Conservation (phyloP, 2,888 invertebrate species). For the Heliconius cydno region DNA sequence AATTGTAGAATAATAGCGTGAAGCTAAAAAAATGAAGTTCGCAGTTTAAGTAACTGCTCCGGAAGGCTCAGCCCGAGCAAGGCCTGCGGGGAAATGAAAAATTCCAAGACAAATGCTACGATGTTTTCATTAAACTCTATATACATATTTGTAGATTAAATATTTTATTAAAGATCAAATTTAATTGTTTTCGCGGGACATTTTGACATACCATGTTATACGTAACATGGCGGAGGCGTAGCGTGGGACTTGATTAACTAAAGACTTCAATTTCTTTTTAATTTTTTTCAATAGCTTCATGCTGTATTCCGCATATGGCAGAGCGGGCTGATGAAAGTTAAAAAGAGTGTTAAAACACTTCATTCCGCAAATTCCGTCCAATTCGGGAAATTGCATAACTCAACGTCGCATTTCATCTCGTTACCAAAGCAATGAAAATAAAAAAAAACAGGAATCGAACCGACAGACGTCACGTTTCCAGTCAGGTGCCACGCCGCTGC, state of each 20-base stretch:
- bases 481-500: no score
- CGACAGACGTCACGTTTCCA: no score
- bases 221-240: neutral
- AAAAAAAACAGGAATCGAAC: no score
- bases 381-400: neutral
- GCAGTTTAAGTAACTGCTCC: constrained; percentile 3
- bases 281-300: neutral
- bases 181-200: neutral
- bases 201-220: neutral
- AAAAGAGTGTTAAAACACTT: neutral
- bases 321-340: neutral
- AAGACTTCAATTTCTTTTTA: neutral
- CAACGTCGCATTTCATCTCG: no score
- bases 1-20: neutral
- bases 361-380: neutral
- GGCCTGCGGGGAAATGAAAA: constrained; percentile 58
- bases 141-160: constrained; percentile 6
- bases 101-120: constrained; percentile 53
- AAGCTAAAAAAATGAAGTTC: constrained; percentile 2
- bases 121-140: constrained; percentile 36
- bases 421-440: no score
- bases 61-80: constrained; percentile 20
- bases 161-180: constrained; percentile 7
- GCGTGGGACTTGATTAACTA: neutral
- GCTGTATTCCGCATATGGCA: neutral